Conservation (phyloP, 1,140 invertebrate species). For the Orius insidiosus region DNA sequence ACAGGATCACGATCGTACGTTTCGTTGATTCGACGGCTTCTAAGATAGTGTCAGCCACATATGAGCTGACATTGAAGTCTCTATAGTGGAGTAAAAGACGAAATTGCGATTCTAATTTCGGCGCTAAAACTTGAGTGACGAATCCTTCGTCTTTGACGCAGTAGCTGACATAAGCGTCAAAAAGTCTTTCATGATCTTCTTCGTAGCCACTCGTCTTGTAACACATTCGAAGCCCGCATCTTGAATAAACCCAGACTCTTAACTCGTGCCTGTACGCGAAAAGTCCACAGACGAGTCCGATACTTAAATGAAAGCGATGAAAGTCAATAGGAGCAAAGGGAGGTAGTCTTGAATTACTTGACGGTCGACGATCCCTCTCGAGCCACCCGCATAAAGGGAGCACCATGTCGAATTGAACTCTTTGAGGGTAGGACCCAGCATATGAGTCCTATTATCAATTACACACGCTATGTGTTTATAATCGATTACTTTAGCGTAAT, state of each 20-base stretch:
- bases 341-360: conserved; percentile 63
- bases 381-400: conserved; percentile 31
- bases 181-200: conserved; percentile 63
- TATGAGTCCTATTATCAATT: conserved; percentile 23
- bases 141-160: conserved; percentile 78
- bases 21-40: conserved; percentile 79
- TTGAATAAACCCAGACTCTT: conserved; percentile 70
- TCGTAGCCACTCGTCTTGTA: conserved; percentile 61
- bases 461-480: conserved; percentile 22
- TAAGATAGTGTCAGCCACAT: conserved; percentile 72
- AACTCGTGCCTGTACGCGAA: conserved; percentile 70
- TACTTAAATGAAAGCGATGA: conserved; percentile 51
- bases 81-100: conserved; percentile 70
- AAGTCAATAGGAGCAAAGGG: conserved; percentile 53
- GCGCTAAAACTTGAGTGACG: conserved; percentile 67
- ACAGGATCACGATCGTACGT: conserved; percentile 75
- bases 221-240: conserved; percentile 66
- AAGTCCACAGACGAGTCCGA: conserved; percentile 49
- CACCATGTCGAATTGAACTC: conserved; percentile 50
- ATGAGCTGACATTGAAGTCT: conserved; percentile 65
- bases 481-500: conserved; percentile 40
- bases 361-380: conserved; percentile 38
- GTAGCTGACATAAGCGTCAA: conserved; percentile 82
- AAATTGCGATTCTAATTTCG: conserved; percentile 55
- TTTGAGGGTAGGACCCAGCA: conserved; percentile 39